These are phyloP conservation scores for Cyprinella venusta DNA, from an alignment of 2,797 vertebrate species.

Conservation along the genomic window DNA sequence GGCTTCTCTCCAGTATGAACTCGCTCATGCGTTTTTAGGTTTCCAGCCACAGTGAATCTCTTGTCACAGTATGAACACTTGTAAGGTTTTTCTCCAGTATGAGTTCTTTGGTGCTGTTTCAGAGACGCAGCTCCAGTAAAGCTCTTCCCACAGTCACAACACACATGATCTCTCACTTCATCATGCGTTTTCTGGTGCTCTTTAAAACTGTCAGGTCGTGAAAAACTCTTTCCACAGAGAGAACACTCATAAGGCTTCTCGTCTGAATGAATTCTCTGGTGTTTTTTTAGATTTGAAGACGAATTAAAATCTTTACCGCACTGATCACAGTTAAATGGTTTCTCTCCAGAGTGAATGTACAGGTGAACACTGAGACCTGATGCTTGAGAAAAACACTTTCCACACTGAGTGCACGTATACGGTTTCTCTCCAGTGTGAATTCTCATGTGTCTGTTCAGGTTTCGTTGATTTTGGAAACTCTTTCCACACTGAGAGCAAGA, in stretches of 20 bases:
- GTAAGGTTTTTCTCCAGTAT: neutral
- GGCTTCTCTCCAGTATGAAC: neutral
- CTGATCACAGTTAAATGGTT: neutral
- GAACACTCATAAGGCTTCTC: neutral
- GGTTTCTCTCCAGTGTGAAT: neutral
- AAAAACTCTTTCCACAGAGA: neutral
- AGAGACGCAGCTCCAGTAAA: neutral
- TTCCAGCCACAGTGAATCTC: neutral
- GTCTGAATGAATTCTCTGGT: neutral
- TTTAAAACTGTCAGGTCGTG: neutral
- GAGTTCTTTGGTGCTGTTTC: neutral
- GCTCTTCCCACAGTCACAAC: neutral
- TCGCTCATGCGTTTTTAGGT: neutral
- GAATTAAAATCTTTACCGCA: neutral
- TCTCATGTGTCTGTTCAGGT: neutral
- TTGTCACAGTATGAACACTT: constrained; percentile 1
- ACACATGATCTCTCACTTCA: neutral
- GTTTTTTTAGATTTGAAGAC: neutral
- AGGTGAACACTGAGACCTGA: neutral
- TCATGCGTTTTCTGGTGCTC: neutral
- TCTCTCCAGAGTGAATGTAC: neutral
- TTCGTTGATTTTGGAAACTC: neutral
- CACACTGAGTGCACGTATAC: neutral
- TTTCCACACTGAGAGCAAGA: neutral
- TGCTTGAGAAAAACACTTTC: neutral